A percentile compares a stretch with the other conserved stretches of the same genome.
phyloP scores from a whole-genome alignment of 37 sponge, comb jelly and placozoan species.

The Haliclona indistincta region DNA sequence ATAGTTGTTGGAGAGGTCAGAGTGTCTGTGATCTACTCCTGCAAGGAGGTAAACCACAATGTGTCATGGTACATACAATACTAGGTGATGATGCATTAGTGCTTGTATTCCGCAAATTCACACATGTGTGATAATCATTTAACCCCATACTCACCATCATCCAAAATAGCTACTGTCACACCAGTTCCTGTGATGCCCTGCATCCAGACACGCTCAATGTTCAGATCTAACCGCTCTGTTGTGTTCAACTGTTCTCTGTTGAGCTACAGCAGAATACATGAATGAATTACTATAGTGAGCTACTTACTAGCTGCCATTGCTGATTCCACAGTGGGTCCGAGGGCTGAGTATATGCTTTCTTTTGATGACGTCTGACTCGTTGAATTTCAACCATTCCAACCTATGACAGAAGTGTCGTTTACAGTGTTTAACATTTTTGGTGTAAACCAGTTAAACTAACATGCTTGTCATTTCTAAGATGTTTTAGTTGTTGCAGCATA shows the following conservation, averaged over 20 bases:
- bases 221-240: neutral
- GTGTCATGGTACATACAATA: neutral
- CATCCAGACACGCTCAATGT: conserved; percentile 41
- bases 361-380: neutral
- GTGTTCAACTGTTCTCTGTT: neutral
- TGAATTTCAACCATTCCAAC: neutral
- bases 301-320: conserved; percentile 81
- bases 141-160: conserved; percentile 54
- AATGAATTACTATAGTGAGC: neutral
- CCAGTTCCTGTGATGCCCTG: conserved; percentile 70
- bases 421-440: neutral
- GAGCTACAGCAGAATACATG: neutral
- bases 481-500: neutral
- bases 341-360: conserved; percentile 43
- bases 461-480: neutral
- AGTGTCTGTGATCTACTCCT: neutral
- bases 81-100: too few relatives aligned
- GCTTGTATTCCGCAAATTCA: neutral
- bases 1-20: neutral
- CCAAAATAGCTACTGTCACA: conserved; percentile 73
- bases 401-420: neutral
- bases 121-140: neutral
- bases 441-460: neutral
- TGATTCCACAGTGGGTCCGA: conserved; percentile 64
- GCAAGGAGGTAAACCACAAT: neutral